Percentiles rank a stretch among this genome's conserved stretches.
These are phyloP conservation scores for Lasaia peninsularis DNA, from an alignment of 1,140 invertebrate species.

Conservation along the genomic window DNA sequence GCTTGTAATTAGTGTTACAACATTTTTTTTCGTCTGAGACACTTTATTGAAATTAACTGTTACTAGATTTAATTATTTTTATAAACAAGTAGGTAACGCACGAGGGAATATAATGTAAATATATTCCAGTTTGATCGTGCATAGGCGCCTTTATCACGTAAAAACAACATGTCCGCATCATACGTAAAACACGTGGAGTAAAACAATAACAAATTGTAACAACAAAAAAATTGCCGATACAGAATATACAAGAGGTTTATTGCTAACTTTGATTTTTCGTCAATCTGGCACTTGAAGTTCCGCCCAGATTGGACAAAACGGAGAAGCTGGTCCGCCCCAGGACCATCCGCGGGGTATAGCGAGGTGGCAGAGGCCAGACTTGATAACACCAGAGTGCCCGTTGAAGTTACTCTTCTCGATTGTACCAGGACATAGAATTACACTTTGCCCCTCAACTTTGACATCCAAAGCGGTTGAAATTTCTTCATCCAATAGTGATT, in stretches of 20 bases:
- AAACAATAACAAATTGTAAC: conserved; percentile 37
- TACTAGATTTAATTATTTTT: too few relatives aligned
- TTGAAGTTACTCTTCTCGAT: conserved; percentile 48
- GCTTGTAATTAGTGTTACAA: too few relatives aligned
- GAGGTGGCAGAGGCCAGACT: conserved; percentile 84
- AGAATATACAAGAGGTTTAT: background rate
- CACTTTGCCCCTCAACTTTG: conserved; percentile 36
- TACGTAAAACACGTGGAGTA: conserved; percentile 28
- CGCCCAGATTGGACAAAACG: conserved; percentile 85
- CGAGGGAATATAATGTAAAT: too few relatives aligned
- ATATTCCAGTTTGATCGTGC: too few relatives aligned
- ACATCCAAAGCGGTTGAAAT: conserved; percentile 49
- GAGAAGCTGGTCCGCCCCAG: conserved; percentile 86
- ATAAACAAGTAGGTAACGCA: background rate
- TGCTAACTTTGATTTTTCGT: conserved; percentile 29
- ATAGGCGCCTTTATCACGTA: background rate
- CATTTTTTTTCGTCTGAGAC: too few relatives aligned
- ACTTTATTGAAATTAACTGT: too few relatives aligned
- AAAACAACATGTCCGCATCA: conserved; percentile 32
- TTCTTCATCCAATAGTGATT: conserved; percentile 53
- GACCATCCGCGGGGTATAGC: conserved; percentile 89
- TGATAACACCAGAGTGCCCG: conserved; percentile 81
- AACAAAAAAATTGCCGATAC: conserved; percentile 23
- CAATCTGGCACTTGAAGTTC: conserved; percentile 71
- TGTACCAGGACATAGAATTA: conserved; percentile 47